A percentile compares a stretch with the other conserved stretches of the same genome.
These are phyloP conservation scores for Gorsachius goisagi DNA, from an alignment of 2,113 vertebrate genomes.

Conservation along the genomic window DNA sequence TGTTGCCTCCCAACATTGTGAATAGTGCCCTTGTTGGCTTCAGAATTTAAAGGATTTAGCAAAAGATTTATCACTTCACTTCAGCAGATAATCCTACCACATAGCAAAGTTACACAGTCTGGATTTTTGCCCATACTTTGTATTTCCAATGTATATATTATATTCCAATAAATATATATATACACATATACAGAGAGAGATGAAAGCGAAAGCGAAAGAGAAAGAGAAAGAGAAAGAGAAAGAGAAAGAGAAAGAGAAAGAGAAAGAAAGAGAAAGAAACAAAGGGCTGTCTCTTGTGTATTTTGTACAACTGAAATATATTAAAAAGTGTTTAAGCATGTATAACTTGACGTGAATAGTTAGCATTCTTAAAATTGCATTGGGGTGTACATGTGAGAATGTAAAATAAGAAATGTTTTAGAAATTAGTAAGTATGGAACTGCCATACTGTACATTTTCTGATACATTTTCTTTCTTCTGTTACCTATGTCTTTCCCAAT, in stretches of 20 bases:
- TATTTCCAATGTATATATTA: neutral
- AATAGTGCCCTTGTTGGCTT: neutral
- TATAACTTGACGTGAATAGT: neutral
- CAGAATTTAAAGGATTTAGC: neutral
- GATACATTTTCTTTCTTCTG: neutral
- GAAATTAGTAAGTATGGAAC: neutral
- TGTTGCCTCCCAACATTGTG: neutral
- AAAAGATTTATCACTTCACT: neutral
- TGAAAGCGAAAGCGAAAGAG: too few relatives aligned
- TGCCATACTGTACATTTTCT: neutral
- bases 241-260: too few relatives aligned
- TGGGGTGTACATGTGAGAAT: neutral
- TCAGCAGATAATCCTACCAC: neutral
- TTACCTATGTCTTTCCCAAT: neutral
- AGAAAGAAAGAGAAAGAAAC: too few relatives aligned
- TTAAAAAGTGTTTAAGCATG: neutral
- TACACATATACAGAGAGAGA: too few relatives aligned
- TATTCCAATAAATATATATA: too few relatives aligned
- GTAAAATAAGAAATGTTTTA: neutral
- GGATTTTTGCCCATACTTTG: neutral
- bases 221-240: too few relatives aligned
- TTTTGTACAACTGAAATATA: neutral
- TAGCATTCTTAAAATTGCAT: neutral
- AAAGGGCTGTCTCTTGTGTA: neutral
- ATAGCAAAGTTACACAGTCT: neutral